These are phyloP conservation scores for Podarcis lilfordi DNA, from an alignment of 2,797 vertebrate species.

Conservation along the genomic window DNA sequence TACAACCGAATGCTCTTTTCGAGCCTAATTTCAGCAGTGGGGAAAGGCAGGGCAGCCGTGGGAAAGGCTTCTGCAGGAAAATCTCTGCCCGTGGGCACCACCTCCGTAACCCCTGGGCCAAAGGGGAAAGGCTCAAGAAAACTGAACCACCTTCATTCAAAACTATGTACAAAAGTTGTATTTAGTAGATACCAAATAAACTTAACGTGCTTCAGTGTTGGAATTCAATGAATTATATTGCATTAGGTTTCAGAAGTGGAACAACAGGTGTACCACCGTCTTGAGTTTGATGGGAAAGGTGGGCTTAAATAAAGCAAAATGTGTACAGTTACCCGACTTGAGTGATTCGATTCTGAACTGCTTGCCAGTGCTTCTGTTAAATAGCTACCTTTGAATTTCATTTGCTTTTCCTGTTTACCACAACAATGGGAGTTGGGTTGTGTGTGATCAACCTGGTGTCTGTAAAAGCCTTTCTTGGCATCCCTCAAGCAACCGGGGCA, in stretches of 20 bases:
- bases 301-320: not conserved
- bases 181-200: constrained; percentile 77
- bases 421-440: not conserved
- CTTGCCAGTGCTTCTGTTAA: not conserved
- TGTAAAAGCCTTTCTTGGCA: too few species aligned
- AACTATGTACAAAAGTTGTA: constrained; percentile 62
- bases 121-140: constrained; percentile 48
- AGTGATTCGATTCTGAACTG: not conserved
- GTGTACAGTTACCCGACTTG: not conserved
- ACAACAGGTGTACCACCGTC: not conserved
- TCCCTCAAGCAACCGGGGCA: too few species aligned
- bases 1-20: too few species aligned
- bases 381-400: not conserved
- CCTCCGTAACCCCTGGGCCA: too few species aligned
- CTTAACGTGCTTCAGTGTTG: constrained; percentile 36
- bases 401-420: not conserved
- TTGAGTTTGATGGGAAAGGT: not conserved
- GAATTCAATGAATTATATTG: not conserved
- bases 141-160: constrained; percentile 54
- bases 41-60: too few species aligned
- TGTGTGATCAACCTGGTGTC: not conserved
- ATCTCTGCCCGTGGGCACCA: too few species aligned
- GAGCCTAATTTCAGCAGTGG: too few species aligned
- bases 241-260: not conserved
- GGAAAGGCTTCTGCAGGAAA: too few species aligned